phyloP scores from a whole-genome alignment of 92 coral and sea anemone genomes.

The Blastomussa wellsi region DNA sequence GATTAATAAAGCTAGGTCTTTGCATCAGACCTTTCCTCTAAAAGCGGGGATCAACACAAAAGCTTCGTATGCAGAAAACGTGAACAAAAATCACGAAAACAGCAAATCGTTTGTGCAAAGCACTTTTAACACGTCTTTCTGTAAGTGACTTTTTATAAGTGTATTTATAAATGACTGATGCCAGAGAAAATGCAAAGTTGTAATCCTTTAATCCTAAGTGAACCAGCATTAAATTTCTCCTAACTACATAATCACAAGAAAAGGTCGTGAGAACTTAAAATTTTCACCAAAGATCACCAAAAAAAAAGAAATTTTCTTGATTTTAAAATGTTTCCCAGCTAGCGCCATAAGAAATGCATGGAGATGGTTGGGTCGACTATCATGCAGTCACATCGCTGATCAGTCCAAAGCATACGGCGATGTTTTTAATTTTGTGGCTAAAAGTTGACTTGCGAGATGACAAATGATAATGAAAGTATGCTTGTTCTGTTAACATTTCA shows the following conservation, averaged over 20 bases:
- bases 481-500: no score
- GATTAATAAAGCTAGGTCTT: not conserved
- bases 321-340: not conserved
- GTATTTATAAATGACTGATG: no score
- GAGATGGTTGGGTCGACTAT: not conserved
- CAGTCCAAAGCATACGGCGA: no score
- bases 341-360: not conserved
- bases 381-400: no score
- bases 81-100: not conserved
- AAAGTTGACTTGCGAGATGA: no score
- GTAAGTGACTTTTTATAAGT: not conserved
- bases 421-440: no score
- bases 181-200: no score
- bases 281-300: not conserved
- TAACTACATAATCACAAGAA: not conserved
- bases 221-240: not conserved
- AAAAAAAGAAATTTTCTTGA: not conserved
- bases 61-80: not conserved
- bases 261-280: not conserved
- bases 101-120: not conserved
- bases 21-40: not conserved
- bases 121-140: not conserved
- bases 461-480: no score
- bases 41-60: not conserved
- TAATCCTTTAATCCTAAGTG: no score